phyloP scores from a whole-genome alignment of 2,797 vertebrate genomes.

The Gymnocypris eckloni region DNA sequence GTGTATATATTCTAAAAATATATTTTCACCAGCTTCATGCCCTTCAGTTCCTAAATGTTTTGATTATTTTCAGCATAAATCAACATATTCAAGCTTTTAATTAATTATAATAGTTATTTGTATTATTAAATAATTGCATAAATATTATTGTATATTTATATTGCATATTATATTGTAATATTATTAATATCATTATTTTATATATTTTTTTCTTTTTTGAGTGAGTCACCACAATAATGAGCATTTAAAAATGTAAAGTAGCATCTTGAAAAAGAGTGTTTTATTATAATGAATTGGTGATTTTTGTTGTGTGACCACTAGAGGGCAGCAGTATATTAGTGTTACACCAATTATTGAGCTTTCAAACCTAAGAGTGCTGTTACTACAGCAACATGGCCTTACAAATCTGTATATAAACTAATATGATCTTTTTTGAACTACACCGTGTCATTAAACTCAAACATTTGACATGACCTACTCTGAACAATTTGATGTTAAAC shows the following conservation, averaged over 20 bases:
- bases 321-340: neutral
- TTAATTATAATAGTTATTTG: neutral
- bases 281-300: rapidly evolving
- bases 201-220: no score
- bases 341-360: neutral
- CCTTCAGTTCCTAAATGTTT: neutral
- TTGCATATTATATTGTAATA: no score
- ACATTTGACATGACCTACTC: neutral
- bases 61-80: neutral
- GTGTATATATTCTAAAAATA: neutral
- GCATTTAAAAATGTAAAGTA: no score
- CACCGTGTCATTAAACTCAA: neutral
- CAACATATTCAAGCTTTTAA: neutral
- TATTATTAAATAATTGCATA: neutral
- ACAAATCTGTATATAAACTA: neutral
- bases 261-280: neutral
- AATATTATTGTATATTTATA: neutral
- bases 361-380: neutral
- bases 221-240: neutral
- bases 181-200: no score
- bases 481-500: neutral
- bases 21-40: neutral
- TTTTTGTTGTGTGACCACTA: constrained; percentile 6
- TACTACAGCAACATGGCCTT: neutral
- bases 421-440: neutral